Percentiles rank a stretch among this genome's conserved stretches.
phyloP scores from a whole-genome alignment of 23 tunicate species.

The Clavelina lepadiformis region DNA sequence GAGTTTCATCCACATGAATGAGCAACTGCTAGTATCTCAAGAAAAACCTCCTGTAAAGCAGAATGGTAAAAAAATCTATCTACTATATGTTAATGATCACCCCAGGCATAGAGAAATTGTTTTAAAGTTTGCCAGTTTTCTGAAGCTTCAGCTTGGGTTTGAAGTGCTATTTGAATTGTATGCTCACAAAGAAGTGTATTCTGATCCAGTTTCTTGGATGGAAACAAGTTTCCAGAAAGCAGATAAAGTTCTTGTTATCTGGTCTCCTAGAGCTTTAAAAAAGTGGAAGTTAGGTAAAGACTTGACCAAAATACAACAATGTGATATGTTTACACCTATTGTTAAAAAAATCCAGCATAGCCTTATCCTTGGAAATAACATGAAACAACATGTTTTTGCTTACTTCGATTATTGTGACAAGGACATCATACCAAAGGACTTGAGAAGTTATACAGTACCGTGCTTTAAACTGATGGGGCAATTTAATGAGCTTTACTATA shows the following conservation, averaged over 20 bases:
- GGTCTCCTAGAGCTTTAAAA: slow-evolving; percentile 4
- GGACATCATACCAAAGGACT: neutral
- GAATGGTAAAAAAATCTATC: too few relatives aligned
- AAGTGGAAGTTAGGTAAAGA: neutral
- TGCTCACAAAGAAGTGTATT: slow-evolving; percentile 16
- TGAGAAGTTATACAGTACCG: neutral
- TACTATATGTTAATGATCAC: slow-evolving; percentile 48
- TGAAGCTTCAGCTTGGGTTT: slow-evolving; percentile 52
- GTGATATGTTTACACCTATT: slow-evolving; percentile 1
- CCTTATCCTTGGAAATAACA: neutral
- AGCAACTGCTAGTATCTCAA: too few relatives aligned
- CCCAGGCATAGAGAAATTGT: slow-evolving; percentile 37
- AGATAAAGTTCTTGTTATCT: neutral
- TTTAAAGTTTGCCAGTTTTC: slow-evolving; percentile 38
- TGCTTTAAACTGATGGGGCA: slow-evolving; percentile 2
- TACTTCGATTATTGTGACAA: slow-evolving; percentile 10
- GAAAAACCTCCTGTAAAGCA: too few relatives aligned
- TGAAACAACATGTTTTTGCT: neutral
- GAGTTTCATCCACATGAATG: too few relatives aligned
- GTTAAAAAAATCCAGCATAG: neutral
- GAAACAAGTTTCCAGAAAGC: neutral
- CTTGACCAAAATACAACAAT: neutral
- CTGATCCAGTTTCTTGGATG: slow-evolving; percentile 11
- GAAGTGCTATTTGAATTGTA: slow-evolving; percentile 47
- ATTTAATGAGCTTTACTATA: slow-evolving; percentile 6